Base-by-base conservation (phyloP, 1,140 invertebrate species). In the Drosophila bifasciata region DNA sequence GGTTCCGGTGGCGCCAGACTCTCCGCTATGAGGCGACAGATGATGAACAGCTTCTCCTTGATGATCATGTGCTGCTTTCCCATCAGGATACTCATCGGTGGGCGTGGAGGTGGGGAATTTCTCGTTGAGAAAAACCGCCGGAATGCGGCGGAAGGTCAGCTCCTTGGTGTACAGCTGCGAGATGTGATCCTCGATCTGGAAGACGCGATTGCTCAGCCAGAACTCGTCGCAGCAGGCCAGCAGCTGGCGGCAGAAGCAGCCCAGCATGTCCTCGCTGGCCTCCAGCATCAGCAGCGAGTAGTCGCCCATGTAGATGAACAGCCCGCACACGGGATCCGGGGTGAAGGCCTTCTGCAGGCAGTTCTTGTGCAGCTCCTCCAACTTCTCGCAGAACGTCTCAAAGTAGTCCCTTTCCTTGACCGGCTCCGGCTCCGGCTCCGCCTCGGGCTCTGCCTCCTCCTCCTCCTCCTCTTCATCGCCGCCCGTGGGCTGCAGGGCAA, bases 61-160 rank as follows among this genome's bases (percentile, higher is more conserved):
- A 91, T 80, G 36, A 86, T 89, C 28, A 84, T 19, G 44, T 91
- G 89, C 53, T 91, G 89, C 19, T 84, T 85, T 1, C 76, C 76
- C 89, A 91, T 91, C 15, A 91, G 55, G 55, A 7, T 84, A 73
- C 57, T 76, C 64, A 28, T 91, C 89, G 0, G 64, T 79, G 28
- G 84, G 64, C 23, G 89, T 91, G 1, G 89, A 76, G 0, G 89
- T 64, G 9, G 89, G 89, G 32, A 91, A 91, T 58, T 91, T 91
- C 8, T 91, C 89, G 51, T 91, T 91, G 1, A 91, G 71, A 28
- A 68, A 81, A 6, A 76, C 76, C 1, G 71, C 75, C 0, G 79
- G 66, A n/a, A 79, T 74, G 23, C 81, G 79, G 1, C 81, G 69
- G 5, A 55, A 77, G 1, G 71, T n/a, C 6, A 90, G 17, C 0